Evolutionary conservation across 2,113 vertebrate genomes (phyloP).

Genomic region (Anthoscopus minutus): DNA sequence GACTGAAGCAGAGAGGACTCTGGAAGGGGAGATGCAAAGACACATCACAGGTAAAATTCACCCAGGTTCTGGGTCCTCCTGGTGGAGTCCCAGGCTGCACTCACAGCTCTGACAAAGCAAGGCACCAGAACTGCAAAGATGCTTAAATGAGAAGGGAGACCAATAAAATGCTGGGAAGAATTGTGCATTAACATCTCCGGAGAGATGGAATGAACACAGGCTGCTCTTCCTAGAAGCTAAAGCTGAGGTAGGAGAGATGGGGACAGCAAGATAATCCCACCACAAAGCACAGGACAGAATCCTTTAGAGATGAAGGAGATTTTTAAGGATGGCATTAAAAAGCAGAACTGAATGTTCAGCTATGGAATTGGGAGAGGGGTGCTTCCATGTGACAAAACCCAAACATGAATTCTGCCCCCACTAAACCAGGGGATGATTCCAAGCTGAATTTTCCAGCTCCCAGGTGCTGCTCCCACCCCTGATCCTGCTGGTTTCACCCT

Average conservation of each 20-base stretch:
- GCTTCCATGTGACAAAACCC: background rate
- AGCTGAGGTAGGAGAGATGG: background rate
- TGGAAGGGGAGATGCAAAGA: background rate
- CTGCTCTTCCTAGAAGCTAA: background rate
- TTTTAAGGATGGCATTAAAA: background rate
- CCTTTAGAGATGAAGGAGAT: background rate
- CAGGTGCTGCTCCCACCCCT: background rate
- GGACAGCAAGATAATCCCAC: background rate
- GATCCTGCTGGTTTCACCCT: background rate
- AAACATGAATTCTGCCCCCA: background rate
- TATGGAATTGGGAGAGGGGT: background rate
- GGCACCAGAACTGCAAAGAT: background rate
- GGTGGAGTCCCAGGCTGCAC: background rate
- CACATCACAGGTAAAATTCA: background rate
- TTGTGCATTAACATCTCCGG: background rate
- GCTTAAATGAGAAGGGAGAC: background rate
- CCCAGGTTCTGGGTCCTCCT: background rate
- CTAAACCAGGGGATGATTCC: background rate
- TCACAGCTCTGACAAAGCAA: background rate
- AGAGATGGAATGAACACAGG: background rate
- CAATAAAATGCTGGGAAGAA: background rate
- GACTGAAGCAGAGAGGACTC: background rate
- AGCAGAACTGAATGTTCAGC: background rate
- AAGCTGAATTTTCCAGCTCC: background rate
- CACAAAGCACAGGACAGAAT: background rate